Conservation (phyloP, 2,797 vertebrate species). For the Holocentrus rufus region DNA sequence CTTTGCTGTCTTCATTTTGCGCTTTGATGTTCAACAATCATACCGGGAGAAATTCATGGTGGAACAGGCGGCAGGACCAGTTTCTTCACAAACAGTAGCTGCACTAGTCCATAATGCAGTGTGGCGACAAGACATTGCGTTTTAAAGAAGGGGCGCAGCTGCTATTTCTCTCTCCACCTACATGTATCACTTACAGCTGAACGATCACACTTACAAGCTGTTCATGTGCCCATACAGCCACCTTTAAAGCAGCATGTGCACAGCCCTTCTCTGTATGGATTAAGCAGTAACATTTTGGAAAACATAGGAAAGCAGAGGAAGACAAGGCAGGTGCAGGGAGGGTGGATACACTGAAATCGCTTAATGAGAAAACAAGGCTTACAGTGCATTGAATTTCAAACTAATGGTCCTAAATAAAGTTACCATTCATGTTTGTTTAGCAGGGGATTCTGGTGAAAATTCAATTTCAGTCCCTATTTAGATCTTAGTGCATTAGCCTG, state of each 20-base stretch:
- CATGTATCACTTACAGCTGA: slow-evolving; percentile 46
- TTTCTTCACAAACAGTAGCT: too few relatives aligned
- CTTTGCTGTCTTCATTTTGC: too few relatives aligned
- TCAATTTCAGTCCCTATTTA: slow-evolving; percentile 48
- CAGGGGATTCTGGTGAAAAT: slow-evolving; percentile 38
- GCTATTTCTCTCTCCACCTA: neutral
- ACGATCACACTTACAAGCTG: slow-evolving; percentile 56
- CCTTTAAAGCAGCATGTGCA: slow-evolving; percentile 66
- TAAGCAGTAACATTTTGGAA: slow-evolving; percentile 45
- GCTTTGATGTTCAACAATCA: too few relatives aligned
- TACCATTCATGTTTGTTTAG: slow-evolving; percentile 41
- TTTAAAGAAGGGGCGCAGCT: slow-evolving; percentile 21
- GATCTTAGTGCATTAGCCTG: slow-evolving; percentile 40
- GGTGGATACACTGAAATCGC: slow-evolving; percentile 39
- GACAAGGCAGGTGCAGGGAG: slow-evolving; percentile 40
- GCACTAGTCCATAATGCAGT: too few relatives aligned
- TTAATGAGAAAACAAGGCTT: slow-evolving; percentile 38
- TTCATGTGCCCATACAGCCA: slow-evolving; percentile 66
- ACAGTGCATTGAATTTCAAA: slow-evolving; percentile 54
- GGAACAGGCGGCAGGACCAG: too few relatives aligned
- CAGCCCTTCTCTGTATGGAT: slow-evolving; percentile 46
- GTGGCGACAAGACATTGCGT: slow-evolving; percentile 28
- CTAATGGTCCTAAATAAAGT: slow-evolving; percentile 50
- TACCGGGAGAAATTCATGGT: too few relatives aligned
- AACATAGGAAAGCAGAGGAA: slow-evolving; percentile 45